These are phyloP conservation scores for Urocyon cinereoargenteus DNA, from an alignment of 2,797 vertebrate species.

Conservation along the genomic window DNA sequence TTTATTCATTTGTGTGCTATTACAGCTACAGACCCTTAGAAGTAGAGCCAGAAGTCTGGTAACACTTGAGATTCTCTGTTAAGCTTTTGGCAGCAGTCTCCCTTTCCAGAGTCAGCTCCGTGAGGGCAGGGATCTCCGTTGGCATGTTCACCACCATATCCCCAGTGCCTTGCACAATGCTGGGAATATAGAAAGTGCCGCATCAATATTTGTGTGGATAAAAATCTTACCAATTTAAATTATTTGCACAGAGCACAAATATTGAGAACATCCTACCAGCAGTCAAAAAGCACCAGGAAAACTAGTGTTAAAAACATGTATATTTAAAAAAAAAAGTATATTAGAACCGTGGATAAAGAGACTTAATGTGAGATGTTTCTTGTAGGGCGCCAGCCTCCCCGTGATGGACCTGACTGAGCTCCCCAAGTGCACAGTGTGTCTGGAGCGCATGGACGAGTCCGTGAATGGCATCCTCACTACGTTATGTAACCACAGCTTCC, in stretches of 20 bases:
- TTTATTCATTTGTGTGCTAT: background rate
- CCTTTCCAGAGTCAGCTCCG: background rate
- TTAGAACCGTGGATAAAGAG: background rate
- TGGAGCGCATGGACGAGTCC: slow-evolving; percentile 99
- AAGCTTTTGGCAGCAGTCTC: background rate
- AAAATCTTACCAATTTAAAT: slow-evolving; percentile 27
- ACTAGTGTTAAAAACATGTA: background rate
- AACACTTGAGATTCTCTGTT: background rate
- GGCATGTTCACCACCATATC: background rate
- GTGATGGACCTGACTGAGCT: slow-evolving; percentile 99
- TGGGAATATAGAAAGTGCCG: background rate
- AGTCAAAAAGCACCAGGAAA: slow-evolving; percentile 34
- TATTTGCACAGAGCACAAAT: background rate
- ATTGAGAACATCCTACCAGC: background rate
- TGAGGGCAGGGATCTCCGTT: background rate
- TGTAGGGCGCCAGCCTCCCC: slow-evolving; percentile 96
- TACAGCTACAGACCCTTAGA: background rate
- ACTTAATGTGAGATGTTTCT: background rate
- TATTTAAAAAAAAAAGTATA: too few relatives aligned
- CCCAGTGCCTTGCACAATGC: background rate
- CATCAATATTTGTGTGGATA: background rate
- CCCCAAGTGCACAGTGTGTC: slow-evolving; percentile 97
- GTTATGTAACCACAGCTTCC: slow-evolving; percentile 99
- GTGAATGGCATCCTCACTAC: slow-evolving; percentile 98
- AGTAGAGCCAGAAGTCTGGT: background rate